Evolutionary conservation across 1,140 invertebrate genomes (phyloP), one percentile per base, ranked within the genome.

Genomic region (Drosophila persimilis): DNA sequence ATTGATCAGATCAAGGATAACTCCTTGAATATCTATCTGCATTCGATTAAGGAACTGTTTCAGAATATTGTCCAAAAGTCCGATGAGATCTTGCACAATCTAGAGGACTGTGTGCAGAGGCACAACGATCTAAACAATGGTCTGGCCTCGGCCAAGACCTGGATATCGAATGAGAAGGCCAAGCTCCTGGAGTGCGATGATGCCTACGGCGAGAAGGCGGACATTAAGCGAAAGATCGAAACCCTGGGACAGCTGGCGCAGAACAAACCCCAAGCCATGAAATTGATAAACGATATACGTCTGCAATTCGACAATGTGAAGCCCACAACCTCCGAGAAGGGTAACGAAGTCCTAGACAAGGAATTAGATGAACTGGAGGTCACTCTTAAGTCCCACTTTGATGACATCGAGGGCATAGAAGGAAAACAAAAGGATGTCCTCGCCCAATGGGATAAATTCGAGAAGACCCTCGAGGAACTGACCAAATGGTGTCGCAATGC

Each of bases 31-130:
- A 94, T 96, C 5, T 98, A 97, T 90, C 92, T 98, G 1, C 94
- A 96, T 77, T 98, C 97, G 0, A 97, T 98, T 6, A 97, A 97
- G 84, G 95, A 96, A 84, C 92, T 98, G 13, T 99, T 98, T 92
- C 94, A 96, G 71, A 96, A 96, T 78, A 97, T 98, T 75, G 97
- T 97, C 1, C 92, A 94, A 0, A 97, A 97, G 90, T 98, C 97
- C 1, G 95, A 97, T 91, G 95, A 96, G 79, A 92, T 98, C 3
- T 92, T 98, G 47, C 95, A 95, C 47, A 96, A 97, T 88, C 93
- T 98, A 29, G 97, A 98, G 77, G 94, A 95, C 41, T 97, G 96
- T 90, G 96, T 97, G 0, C 95, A 96, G 58, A 96, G 96, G 70
- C 98, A 99, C 86, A 95, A 95, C 81, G 94, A 96, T 57, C 94